Percentiles rank a stretch among this genome's conserved stretches.
These are phyloP conservation scores for Corvus moneduloides DNA, from an alignment of 2,113 vertebrate species.

Conservation along the genomic window DNA sequence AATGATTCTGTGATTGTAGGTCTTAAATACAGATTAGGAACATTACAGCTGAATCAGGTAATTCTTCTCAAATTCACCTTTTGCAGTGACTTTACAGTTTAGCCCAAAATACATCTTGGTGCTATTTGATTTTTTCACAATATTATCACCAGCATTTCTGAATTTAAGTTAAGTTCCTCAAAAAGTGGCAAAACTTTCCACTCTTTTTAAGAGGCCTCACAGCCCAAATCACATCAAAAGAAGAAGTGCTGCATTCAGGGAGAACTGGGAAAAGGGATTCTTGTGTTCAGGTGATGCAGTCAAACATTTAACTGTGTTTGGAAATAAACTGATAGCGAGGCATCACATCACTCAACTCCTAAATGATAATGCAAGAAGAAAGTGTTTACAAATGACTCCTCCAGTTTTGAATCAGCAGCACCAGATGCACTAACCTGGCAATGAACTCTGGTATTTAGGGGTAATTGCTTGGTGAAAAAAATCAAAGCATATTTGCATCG, in stretches of 20 bases:
- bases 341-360: background rate
- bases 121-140: background rate
- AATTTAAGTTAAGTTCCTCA: background rate
- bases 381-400: conserved; percentile 12
- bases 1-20: background rate
- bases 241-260: background rate
- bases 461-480: conserved; percentile 23
- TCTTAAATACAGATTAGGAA: background rate
- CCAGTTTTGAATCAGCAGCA: background rate
- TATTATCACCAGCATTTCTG: background rate
- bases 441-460: conserved; percentile 52
- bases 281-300: background rate
- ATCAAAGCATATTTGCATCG: conserved; percentile 44
- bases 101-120: fast-evolving
- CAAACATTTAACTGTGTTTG: background rate
- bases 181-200: background rate
- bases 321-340: background rate
- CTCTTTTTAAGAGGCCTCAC: background rate
- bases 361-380: background rate
- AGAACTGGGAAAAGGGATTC: background rate
- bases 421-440: conserved; percentile 22
- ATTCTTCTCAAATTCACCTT: background rate
- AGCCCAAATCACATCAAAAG: background rate
- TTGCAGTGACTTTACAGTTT: background rate
- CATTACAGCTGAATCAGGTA: background rate